Evolutionary conservation across 2,797 vertebrate species (phyloP).

Genomic region (Pseudochromis fuscus): DNA sequence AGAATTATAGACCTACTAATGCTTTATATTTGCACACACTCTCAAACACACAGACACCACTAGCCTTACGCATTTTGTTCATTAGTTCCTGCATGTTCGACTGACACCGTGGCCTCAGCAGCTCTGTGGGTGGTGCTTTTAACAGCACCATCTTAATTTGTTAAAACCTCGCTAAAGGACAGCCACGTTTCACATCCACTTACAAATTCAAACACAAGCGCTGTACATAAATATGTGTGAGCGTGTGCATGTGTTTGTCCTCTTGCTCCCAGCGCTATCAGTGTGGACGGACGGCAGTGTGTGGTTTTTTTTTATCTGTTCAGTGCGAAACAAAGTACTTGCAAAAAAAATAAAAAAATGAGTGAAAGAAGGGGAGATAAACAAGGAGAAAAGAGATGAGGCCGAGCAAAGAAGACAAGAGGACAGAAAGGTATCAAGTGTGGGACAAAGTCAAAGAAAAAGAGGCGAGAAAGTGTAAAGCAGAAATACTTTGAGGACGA

Average conservation of each 20-base stretch:
- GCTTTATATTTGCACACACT: conserved; percentile 2
- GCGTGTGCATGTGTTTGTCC: conserved; percentile 33
- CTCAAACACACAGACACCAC: neutral
- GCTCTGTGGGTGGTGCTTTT: conserved; percentile 34
- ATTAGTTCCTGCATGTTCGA: conserved; percentile 26
- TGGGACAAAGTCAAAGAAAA: conserved; percentile 43
- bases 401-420: conserved; percentile 20
- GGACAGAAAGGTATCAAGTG: conserved; percentile 39
- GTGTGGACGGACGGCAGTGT: conserved; percentile 10
- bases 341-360: conserved; percentile 48
- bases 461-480: conserved; percentile 43
- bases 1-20: neutral
- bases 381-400: conserved; percentile 27
- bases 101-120: conserved; percentile 26
- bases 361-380: conserved; percentile 39
- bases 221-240: neutral
- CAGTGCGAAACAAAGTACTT: conserved; percentile 36
- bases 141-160: conserved; percentile 26
- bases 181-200: conserved; percentile 34
- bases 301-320: conserved; percentile 57
- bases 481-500: conserved; percentile 64
- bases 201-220: conserved; percentile 29
- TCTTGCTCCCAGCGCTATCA: conserved; percentile 33
- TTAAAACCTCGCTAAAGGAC: conserved; percentile 33
- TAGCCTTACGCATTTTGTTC: too few species aligned